Evolutionary conservation across 2,797 vertebrate genomes (phyloP).

Genomic region (Gorsachius magnificus): DNA sequence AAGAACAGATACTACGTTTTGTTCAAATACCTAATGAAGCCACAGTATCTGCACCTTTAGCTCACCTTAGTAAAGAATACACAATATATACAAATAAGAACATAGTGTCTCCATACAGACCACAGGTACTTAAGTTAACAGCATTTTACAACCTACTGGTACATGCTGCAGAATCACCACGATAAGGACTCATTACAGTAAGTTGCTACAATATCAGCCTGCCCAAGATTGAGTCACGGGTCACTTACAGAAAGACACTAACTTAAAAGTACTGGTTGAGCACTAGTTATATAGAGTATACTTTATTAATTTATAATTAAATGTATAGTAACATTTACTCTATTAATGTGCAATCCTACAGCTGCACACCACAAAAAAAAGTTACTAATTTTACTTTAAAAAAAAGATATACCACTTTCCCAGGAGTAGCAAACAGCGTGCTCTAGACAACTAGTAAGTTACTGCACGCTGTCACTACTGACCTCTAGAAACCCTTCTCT

Average conservation of each 20-base stretch:
- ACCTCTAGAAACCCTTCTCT: constrained; percentile 69
- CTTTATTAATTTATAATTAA: too few species aligned
- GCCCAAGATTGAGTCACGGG: constrained; percentile 36
- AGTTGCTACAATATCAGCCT: constrained; percentile 74
- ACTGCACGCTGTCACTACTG: constrained; percentile 52
- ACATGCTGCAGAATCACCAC: constrained; percentile 56
- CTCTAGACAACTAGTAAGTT: constrained; percentile 48
- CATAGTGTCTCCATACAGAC: not conserved
- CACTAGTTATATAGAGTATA: not conserved
- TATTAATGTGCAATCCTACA: not conserved
- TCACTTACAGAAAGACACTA: constrained; percentile 73
- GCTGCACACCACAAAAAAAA: not conserved
- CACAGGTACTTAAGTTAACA: constrained; percentile 67
- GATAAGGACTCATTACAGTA: constrained; percentile 74
- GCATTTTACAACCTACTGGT: constrained; percentile 55
- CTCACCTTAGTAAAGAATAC: not conserved
- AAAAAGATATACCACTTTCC: not conserved
- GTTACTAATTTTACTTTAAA: not conserved
- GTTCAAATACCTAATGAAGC: not conserved
- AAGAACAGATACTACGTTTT: not conserved
- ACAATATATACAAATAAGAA: constrained; percentile 44
- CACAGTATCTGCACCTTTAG: not conserved
- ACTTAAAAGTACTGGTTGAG: constrained; percentile 69
- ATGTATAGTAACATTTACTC: constrained; percentile 68
- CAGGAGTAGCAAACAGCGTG: not conserved